Conservation (phyloP, 2,113 vertebrate species). For the Proteles cristata region DNA sequence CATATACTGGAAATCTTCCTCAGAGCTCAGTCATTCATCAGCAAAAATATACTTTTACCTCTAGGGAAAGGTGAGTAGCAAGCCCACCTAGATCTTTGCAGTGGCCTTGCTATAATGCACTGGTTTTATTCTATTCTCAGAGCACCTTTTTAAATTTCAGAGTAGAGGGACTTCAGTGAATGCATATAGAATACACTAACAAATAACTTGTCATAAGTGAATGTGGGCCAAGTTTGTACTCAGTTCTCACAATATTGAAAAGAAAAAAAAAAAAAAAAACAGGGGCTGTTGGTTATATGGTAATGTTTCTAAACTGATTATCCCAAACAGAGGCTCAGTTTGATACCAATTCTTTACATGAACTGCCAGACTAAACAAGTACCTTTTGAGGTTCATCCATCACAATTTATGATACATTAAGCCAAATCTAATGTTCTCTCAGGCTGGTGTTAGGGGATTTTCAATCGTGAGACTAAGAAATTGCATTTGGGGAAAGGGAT, state of each 20-base stretch:
- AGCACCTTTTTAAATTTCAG: background rate
- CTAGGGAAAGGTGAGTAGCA: background rate
- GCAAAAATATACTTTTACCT: background rate
- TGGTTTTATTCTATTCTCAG: background rate
- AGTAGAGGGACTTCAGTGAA: background rate
- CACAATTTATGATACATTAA: slow-evolving; percentile 72
- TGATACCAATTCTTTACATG: background rate
- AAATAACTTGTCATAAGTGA: background rate
- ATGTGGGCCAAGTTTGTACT: background rate
- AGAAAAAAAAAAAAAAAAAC: background rate
- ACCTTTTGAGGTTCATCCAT: slow-evolving; percentile 59
- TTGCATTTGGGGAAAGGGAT: slow-evolving; percentile 71
- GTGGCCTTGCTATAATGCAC: background rate
- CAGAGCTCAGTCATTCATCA: background rate
- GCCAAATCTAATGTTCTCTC: slow-evolving; percentile 60
- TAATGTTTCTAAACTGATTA: slow-evolving; percentile 11
- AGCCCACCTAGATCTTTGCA: background rate
- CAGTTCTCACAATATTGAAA: background rate
- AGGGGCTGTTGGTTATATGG: background rate
- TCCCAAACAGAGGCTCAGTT: background rate
- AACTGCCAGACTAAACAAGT: slow-evolving; percentile 42
- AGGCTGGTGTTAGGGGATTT: slow-evolving; percentile 53
- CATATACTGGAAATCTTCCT: background rate
- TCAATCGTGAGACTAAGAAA: slow-evolving; percentile 64
- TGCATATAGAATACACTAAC: background rate